These are phyloP conservation scores for Eulemur rubriventer DNA, from an alignment of 2,797 vertebrate species.

Conservation along the genomic window DNA sequence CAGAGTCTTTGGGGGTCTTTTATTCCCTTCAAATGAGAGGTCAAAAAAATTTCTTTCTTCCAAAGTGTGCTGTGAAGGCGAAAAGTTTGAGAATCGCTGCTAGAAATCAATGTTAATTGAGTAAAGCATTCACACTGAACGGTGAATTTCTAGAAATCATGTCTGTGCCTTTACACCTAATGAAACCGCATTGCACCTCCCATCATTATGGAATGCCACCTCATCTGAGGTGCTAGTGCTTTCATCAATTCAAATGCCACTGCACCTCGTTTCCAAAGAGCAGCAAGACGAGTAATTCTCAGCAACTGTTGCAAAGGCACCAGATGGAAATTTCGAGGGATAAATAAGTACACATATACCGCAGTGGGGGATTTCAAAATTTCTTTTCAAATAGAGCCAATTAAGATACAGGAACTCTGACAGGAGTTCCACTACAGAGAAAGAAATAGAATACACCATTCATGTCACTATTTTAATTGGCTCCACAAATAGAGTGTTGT, in stretches of 20 bases:
- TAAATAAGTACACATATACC: slow-evolving; percentile 58
- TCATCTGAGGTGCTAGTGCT: not conserved
- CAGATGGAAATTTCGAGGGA: slow-evolving; percentile 61
- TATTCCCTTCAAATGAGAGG: not conserved
- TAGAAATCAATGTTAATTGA: slow-evolving; percentile 26
- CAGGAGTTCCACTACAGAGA: slow-evolving; percentile 75
- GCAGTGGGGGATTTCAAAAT: slow-evolving; percentile 16
- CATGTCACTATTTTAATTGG: slow-evolving; percentile 83
- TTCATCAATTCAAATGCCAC: slow-evolving; percentile 41
- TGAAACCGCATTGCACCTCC: not conserved
- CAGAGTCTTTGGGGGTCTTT: not conserved
- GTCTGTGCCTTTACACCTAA: not conserved
- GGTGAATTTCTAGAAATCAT: not conserved
- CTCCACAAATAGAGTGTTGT: slow-evolving; percentile 75
- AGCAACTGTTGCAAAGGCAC: not conserved
- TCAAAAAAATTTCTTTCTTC: not conserved
- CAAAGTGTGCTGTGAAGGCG: not conserved
- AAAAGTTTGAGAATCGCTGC: slow-evolving; percentile 6
- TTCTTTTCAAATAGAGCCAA: slow-evolving; percentile 77
- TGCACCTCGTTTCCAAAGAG: not conserved
- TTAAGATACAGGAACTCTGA: slow-evolving; percentile 82
- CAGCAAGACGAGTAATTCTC: slow-evolving; percentile 24
- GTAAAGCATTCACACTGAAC: not conserved
- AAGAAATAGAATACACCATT: slow-evolving; percentile 72
- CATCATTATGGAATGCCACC: not conserved